Conservation (phyloP, 1,140 invertebrate species). For the Scaptomyza graminum region DNA sequence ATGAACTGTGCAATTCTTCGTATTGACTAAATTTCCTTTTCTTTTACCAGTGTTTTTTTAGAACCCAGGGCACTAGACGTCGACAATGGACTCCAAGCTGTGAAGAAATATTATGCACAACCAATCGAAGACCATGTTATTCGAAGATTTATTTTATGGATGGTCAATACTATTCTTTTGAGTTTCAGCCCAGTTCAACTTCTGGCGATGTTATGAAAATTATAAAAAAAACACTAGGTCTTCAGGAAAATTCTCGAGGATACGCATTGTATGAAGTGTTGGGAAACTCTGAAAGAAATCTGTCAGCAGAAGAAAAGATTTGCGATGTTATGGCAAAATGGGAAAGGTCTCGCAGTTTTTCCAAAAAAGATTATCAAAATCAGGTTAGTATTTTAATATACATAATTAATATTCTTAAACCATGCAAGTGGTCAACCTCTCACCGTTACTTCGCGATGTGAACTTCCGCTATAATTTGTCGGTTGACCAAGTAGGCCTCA, state of each 20-base stretch:
- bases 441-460: too few relatives aligned
- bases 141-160: constrained; percentile 97
- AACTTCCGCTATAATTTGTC: too few relatives aligned
- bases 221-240: constrained; percentile 96
- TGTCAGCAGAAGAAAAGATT: constrained; percentile 93
- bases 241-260: constrained; percentile 91
- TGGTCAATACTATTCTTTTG: constrained; percentile 96
- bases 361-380: constrained; percentile 84
- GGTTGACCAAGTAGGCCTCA: too few relatives aligned
- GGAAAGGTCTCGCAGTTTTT: constrained; percentile 92
- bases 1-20: too few relatives aligned
- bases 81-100: constrained; percentile 96
- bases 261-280: constrained; percentile 86
- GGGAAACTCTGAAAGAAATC: constrained; percentile 92
- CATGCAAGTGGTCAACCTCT: too few relatives aligned
- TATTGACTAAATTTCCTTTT: constrained; percentile 8
- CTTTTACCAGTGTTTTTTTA: constrained; percentile 67
- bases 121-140: constrained; percentile 94
- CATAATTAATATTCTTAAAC: too few relatives aligned
- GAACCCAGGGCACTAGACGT: constrained; percentile 89
- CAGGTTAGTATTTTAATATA: constrained; percentile 55
- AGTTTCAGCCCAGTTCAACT: constrained; percentile 97
- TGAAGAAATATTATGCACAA: constrained; percentile 96
- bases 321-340: constrained; percentile 98
- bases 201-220: constrained; percentile 95